Evolutionary conservation across 2,113 vertebrate genomes (phyloP), one percentile per base, ranked within the genome.

Genomic region (Motacilla alba): DNA sequence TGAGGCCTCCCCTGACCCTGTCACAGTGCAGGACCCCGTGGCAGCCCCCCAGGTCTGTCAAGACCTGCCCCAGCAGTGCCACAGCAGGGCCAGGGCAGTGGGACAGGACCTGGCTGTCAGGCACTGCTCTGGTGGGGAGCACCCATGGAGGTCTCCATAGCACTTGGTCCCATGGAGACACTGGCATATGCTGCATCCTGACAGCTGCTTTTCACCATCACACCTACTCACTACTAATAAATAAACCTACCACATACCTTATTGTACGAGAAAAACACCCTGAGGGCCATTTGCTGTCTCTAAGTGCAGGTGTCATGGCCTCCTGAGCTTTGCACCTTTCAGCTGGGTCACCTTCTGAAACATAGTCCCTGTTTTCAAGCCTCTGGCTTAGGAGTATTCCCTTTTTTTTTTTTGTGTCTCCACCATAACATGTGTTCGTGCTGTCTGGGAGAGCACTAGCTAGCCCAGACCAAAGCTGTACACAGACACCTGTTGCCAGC

Each of bases 51-150:
- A 13, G 7, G 13, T 22, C 21, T 7, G 2, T 53, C 55, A 87
- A 16, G 1, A 5, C 10, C 19, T 77, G 12, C 5, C 17, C 13
- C 31, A 58, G 24, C 3, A 5, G 44, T 3, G 8, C 2, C 3
- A 2, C 27, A 83, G 26, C 22, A 59, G 16, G 13, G 8, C 18
- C 60, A 84, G 21, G 9, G 7, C 2, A 6, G 10, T 50, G 26
- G 35, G 13, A 33, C 5, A 13, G 33, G 20, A 2, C 12, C 11
- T 24, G 39, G 26, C 21, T 73, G 11, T 19, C 18, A 59, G 30
- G 9, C 16, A 13, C 10, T 80, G 26, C 24, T 21, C 28, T 68
- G 39, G 5, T 33, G 11, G 10, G 26, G 7, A 58, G 2, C 11
- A 35, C 4, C 7, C 11, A 6, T 46, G 3, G 1, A 6, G 18